These are phyloP conservation scores for Drosophila nr. perissopoda DNA, from an alignment of 2,888 invertebrate genomes.

Conservation along the genomic window DNA sequence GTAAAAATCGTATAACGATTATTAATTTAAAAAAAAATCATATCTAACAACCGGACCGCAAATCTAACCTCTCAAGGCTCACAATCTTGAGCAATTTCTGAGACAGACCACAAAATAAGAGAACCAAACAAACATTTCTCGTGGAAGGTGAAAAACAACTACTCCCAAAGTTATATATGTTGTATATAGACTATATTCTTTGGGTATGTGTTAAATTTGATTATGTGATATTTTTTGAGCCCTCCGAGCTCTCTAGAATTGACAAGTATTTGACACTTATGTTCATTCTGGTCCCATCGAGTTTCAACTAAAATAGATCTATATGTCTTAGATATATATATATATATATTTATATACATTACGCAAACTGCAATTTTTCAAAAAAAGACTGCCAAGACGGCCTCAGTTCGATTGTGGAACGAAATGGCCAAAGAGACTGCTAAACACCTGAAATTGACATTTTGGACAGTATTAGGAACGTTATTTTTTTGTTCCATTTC, in stretches of 20 bases:
- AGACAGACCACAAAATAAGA: conserved; percentile 6
- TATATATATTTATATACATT: conserved; percentile 14
- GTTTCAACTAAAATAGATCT: conserved; percentile 13
- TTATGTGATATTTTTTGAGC: conserved; percentile 36
- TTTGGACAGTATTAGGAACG: conserved; percentile 32
- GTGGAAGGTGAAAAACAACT: conserved; percentile 9
- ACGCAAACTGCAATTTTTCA: conserved; percentile 36
- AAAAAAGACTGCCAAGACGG: conserved; percentile 19
- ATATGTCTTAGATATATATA: not conserved
- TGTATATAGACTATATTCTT: not conserved
- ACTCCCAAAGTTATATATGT: conserved; percentile 5
- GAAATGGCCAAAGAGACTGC: conserved; percentile 12
- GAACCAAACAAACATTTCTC: conserved; percentile 6
- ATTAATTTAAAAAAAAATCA: conserved; percentile 10
- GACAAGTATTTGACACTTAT: conserved; percentile 10
- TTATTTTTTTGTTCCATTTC: conserved; percentile 12
- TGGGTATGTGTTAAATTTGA: conserved; percentile 26
- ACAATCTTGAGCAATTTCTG: conserved; percentile 21
- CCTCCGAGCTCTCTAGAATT: conserved; percentile 10
- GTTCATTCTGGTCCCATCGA: conserved; percentile 28
- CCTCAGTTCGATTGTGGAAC: conserved; percentile 15
- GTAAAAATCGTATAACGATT: conserved; percentile 34
- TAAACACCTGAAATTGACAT: conserved; percentile 25
- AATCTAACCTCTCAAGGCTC: conserved; percentile 22
- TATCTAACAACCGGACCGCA: conserved; percentile 41